Conservation (phyloP, 1,140 invertebrate species). For the Drosophila rhopaloa region DNA sequence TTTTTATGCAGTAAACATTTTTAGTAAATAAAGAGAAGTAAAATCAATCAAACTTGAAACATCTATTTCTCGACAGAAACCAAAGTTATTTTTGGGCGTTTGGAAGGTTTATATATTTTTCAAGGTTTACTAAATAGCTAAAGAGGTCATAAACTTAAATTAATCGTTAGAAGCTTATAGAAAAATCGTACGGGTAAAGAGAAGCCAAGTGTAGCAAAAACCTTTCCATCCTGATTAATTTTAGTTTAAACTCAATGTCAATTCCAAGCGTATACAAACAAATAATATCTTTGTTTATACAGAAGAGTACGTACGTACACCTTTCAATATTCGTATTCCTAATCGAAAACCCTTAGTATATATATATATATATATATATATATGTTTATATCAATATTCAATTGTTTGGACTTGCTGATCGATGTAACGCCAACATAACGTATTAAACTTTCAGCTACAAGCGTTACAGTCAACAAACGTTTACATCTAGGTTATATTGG, state of each 20-base stretch:
- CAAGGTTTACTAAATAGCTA: background rate
- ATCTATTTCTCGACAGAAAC: background rate
- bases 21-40: constrained; percentile 74
- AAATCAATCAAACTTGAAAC: constrained; percentile 8
- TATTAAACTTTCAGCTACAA: constrained; percentile 54
- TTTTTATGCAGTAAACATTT: constrained; percentile 77
- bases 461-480: constrained; percentile 63
- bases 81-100: background rate
- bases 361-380: constrained; percentile 9
- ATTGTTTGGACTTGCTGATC: constrained; percentile 66
- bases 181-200: constrained; percentile 33
- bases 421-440: constrained; percentile 59
- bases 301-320: background rate
- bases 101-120: background rate
- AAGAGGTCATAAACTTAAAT: background rate
- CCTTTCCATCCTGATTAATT: background rate
- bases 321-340: constrained; percentile 7
- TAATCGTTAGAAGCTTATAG: too few species aligned
- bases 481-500: constrained; percentile 55
- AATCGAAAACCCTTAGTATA: background rate
- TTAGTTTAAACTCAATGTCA: constrained; percentile 2
- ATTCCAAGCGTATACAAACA: constrained; percentile 15
- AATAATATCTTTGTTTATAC: background rate
- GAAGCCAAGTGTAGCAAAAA: constrained; percentile 61
- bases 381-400: constrained; percentile 6